Evolutionary conservation across 2,797 vertebrate species (phyloP), one percentile per base, ranked within the genome.

Genomic region (Lepus townsendii): DNA sequence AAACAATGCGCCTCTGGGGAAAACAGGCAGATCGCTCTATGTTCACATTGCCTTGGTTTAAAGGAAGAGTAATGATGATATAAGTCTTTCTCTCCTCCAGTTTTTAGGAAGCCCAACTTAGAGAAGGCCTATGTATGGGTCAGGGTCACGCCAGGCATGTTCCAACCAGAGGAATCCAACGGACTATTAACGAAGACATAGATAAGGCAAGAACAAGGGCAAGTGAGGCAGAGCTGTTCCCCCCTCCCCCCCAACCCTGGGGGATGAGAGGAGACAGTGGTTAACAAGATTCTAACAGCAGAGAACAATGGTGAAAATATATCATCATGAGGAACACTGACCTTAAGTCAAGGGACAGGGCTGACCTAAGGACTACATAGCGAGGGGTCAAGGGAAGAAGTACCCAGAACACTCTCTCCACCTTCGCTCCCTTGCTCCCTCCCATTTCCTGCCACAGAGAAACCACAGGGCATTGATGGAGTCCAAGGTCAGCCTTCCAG

Each of bases 21-120:
- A 85, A 84, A 79, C 6, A 71, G n/a, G 16, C 1, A 0, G 11
- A 5, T 9, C 38, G 6, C 16, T 16, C 76, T 13, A 5, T 71
- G 63, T 68, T 57, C 10, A 2, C 7, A 14, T 75, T 65, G 92
- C 60, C 66, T 92, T 20, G 22, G 76, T 80, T 65, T 82, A 73
- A 89, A 72, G 63, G 14, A 52, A 84, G 16, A 7, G 22, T 32
- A 6, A 26, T 24, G 30, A 85, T 30, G 7, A 75, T 71, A 11
- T 32, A 11, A 32, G 60, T 72, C 60, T 90, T 60, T 32, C 17
- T 72, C 19, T 95, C 57, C 52, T 89, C 38, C 35, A 47, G 57
- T 42, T 82, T 83, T 84, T 63, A 65, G 50, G 50, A 96, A 68
- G 35, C 91, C 76, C 19, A 73, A 69, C 47, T 73, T 38, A 89